Evolutionary conservation across 2,888 invertebrate genomes (phyloP), one percentile per base, ranked within the genome.

Genomic region (Archips xylosteana): DNA sequence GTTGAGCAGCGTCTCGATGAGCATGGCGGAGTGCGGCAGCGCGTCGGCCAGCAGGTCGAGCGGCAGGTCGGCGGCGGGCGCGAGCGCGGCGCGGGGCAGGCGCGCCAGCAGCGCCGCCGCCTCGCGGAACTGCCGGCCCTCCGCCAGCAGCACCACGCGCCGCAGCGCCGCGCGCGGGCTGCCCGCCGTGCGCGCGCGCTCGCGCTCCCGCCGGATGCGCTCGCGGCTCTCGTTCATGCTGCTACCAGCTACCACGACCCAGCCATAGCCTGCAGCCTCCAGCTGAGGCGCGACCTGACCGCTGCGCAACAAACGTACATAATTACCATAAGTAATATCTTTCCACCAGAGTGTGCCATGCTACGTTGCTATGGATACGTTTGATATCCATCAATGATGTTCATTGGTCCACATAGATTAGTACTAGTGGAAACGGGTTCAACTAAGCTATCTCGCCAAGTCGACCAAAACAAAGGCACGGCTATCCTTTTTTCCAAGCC

Each of bases 41-140:
- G 98, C 97, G 80, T 98, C 98, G n/a, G 98, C 96, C 79, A 98
- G 95, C 79, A 98, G 94, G 86, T 98, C 98, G 68, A 98, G 95
- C 0, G 98, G 98, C 77, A 98, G 94, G 77, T 98, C 98, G 1
- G 96, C 91, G 0, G 97, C 96, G 2, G 96, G 96, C 77, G 97
- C 96, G 79, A 98, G 95, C 3, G 98, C 98, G 1, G 97, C 96
- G 57, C 97, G 96, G 4, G 97, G 97, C 23, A 98, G 94, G 60
- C 97, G 95, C 61, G 97, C 96, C 76, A 99, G 95, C 74, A 98
- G 97, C 60, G 97, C 96, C 0, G 98, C 98, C 6, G 98, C 98
- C 86, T 98, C 98, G n/a, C 97, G 94, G 87, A 97, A 98, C 91
- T 98, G 98, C 42, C 97, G 94, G 9, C 98, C 98, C 87, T 98